Evolutionary conservation across 1,140 invertebrate species (phyloP), one percentile per base, ranked within the genome.

Genomic region (Asobara japonica): DNA sequence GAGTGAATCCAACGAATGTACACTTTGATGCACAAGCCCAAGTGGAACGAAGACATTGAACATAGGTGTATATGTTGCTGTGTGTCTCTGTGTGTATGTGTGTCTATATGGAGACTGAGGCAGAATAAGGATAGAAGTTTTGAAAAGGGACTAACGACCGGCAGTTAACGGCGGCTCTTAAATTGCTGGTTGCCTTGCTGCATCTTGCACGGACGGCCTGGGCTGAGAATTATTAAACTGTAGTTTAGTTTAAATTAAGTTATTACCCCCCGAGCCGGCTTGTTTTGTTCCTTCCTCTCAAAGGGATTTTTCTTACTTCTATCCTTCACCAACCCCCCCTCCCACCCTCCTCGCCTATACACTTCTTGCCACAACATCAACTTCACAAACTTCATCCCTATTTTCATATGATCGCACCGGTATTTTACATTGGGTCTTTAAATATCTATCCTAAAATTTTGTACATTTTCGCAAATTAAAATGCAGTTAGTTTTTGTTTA

Each of bases 231-330:
- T 88, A 88, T 88, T 88, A 88, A 88, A 88, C 86, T 87, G 86
- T 88, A 88, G 86, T 88, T 88, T 88, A 88, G 86, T 87, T 88
- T 88, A 87, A 88, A 88, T 88, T 88, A 88, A 88, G 86, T 88
- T 88, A 88, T 88, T 88, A 88, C 86, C 84, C 69, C n/a, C 83
- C 75, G 77, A 81, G 83, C 80, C 78, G 76, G 80, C 75, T 73
- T 79, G 81, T 83, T 82, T 84, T 86, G 79, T 82, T 81, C 79
- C 82, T 82, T 74, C 76, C 77, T 78, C 82, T 82, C 56, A 48
- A 51, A 78, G 73, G 78, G 80, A 77, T 83, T 79, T 76, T 76
- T 68, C 65, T 61, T 41, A 38, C 48, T 30, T 31, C 16, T 64
- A 60, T 64, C 48, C 65, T 45, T 36, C 29, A 27, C 31, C 56